Evolutionary conservation across 2,113 vertebrate genomes (phyloP).

Genomic region (Scopus umbretta): DNA sequence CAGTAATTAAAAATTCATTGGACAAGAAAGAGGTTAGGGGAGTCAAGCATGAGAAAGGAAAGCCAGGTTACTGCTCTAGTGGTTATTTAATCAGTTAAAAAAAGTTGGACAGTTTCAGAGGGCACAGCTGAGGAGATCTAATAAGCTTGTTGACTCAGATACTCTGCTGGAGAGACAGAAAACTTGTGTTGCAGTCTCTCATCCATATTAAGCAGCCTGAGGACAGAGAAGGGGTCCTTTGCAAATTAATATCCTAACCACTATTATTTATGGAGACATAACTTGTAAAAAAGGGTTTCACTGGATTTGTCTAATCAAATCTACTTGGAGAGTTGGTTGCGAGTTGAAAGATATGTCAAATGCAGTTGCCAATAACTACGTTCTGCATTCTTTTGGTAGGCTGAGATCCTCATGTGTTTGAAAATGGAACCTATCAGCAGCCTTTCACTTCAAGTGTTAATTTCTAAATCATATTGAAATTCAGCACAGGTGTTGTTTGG

Average conservation of each 20-base stretch:
- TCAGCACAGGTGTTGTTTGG: neutral
- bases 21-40: slow-evolving; percentile 28
- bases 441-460: neutral
- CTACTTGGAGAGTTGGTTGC: neutral
- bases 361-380: neutral
- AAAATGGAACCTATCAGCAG: neutral
- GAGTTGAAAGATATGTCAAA: neutral
- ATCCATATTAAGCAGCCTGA: neutral
- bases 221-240: neutral
- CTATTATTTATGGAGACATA: neutral
- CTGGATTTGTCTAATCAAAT: neutral
- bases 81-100: slow-evolving; percentile 29
- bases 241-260: neutral
- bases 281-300: neutral
- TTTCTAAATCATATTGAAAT: slow-evolving; percentile 15
- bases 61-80: slow-evolving; percentile 7
- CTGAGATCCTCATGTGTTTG: neutral
- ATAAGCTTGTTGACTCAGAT: neutral
- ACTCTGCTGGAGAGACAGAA: neutral
- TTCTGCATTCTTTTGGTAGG: neutral
- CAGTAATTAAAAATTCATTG: slow-evolving; percentile 35
- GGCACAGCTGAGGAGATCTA: neutral
- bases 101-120: neutral
- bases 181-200: neutral
- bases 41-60: slow-evolving; percentile 16